Evolutionary conservation across 2,888 invertebrate genomes (phyloP).

Genomic region (Anagyrus pseudococci): DNA sequence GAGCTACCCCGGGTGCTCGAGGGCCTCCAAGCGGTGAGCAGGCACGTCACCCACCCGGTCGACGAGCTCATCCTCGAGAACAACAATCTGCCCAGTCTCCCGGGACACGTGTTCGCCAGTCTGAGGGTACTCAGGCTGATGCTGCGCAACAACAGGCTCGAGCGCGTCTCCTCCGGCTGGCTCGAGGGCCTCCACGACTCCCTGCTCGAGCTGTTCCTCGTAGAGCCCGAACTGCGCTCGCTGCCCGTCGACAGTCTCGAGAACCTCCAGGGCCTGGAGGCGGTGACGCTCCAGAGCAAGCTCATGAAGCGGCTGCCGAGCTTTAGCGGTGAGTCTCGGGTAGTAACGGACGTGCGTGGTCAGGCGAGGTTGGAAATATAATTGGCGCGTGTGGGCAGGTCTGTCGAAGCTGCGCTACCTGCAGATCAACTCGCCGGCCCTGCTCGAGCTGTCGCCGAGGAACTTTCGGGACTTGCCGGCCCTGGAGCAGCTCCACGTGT

Average conservation of each 20-base stretch:
- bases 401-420: slow-evolving; percentile 59
- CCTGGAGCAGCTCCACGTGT: slow-evolving; percentile 77
- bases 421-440: slow-evolving; percentile 73
- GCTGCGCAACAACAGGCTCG: slow-evolving; percentile 83
- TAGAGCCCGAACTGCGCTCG: slow-evolving; percentile 81
- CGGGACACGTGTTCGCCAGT: slow-evolving; percentile 80
- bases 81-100: slow-evolving; percentile 84
- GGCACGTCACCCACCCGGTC: slow-evolving; percentile 73
- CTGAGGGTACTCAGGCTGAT: slow-evolving; percentile 79
- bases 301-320: slow-evolving; percentile 77
- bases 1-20: slow-evolving; percentile 79
- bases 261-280: slow-evolving; percentile 78
- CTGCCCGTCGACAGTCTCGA: slow-evolving; percentile 80
- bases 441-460: slow-evolving; percentile 72
- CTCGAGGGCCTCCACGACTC: slow-evolving; percentile 78
- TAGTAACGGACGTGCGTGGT: background rate
- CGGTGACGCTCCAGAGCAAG: slow-evolving; percentile 82
- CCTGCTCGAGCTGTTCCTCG: slow-evolving; percentile 82
- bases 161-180: slow-evolving; percentile 83
- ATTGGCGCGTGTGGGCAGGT: slow-evolving; percentile 12
- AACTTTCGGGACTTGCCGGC: slow-evolving; percentile 76
- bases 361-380: too few species aligned
- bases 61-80: slow-evolving; percentile 89
- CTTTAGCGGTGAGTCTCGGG: slow-evolving; percentile 68
- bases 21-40: slow-evolving; percentile 75